Conservation (phyloP, 2,113 vertebrate genomes). For the Ivindomyrus marchei region DNA sequence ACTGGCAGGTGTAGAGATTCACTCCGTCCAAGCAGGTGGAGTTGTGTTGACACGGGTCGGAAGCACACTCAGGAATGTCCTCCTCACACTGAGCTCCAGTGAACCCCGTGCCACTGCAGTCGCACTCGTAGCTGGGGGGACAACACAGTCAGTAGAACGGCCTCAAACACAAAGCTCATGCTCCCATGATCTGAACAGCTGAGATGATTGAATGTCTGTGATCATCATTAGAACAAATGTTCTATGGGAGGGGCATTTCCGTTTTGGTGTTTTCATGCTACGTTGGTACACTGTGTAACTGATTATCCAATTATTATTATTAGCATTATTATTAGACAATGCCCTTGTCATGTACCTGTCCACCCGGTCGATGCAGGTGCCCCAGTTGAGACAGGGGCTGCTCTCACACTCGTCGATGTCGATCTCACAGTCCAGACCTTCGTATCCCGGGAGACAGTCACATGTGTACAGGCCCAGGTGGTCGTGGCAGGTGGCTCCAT, state of each 20-base stretch:
- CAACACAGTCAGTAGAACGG: neutral
- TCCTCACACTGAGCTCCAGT: constrained; percentile 69
- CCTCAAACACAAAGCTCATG: neutral
- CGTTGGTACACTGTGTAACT: neutral
- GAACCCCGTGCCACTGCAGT: constrained; percentile 79
- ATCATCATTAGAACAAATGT: neutral
- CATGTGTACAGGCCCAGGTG: constrained; percentile 65
- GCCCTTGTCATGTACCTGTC: constrained; percentile 49
- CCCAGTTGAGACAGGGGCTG: constrained; percentile 58
- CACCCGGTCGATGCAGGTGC: constrained; percentile 55
- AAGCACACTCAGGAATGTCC: constrained; percentile 83
- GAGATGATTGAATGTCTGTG: too few relatives aligned
- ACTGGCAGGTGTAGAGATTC: constrained; percentile 73
- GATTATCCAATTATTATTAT: neutral
- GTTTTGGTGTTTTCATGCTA: neutral
- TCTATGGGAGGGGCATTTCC: neutral
- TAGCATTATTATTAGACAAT: neutral
- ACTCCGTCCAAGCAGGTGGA: constrained; percentile 57
- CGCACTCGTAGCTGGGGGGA: constrained; percentile 68
- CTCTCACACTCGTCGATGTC: constrained; percentile 57
- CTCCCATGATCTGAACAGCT: neutral
- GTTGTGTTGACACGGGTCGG: constrained; percentile 67
- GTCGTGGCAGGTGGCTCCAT: constrained; percentile 61
- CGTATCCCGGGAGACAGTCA: constrained; percentile 56
- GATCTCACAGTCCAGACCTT: constrained; percentile 43